Percentiles rank a stretch among this genome's conserved stretches.
phyloP scores from a whole-genome alignment of 2,113 vertebrate species.

The Nothobranchius furzeri region DNA sequence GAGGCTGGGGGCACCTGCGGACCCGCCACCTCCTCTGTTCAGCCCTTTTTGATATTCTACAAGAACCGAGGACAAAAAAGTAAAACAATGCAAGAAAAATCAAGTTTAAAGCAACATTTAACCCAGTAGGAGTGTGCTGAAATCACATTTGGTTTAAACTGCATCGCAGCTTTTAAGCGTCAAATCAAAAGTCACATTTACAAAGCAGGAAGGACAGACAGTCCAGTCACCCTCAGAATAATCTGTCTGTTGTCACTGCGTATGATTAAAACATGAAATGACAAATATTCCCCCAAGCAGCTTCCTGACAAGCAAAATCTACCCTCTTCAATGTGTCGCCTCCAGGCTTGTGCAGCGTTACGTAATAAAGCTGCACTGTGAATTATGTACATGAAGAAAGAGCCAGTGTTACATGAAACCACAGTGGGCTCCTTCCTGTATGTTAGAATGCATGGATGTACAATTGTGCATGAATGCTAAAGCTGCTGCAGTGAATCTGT shows the following conservation, averaged over 20 bases:
- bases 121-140: neutral
- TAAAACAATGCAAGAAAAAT: neutral
- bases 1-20: constrained; percentile 19
- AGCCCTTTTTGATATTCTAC: constrained; percentile 15
- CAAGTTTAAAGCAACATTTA: neutral
- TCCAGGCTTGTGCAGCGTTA: constrained; percentile 52
- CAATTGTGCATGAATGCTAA: constrained; percentile 31
- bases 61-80: neutral
- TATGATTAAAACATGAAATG: constrained; percentile 53
- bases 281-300: constrained; percentile 49
- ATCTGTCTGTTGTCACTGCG: constrained; percentile 54
- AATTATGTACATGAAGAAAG: constrained; percentile 33
- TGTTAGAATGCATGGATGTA: constrained; percentile 27
- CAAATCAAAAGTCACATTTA: constrained; percentile 1
- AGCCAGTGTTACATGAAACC: constrained; percentile 17
- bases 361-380: constrained; percentile 47
- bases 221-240: constrained; percentile 45
- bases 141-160: neutral
- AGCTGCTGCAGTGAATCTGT: neutral
- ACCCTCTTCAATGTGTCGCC: constrained; percentile 49
- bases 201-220: constrained; percentile 21
- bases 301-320: constrained; percentile 57
- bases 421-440: constrained; percentile 34
- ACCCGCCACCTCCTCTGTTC: constrained; percentile 20
- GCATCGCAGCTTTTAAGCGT: constrained; percentile 5